Evolutionary conservation across 2,113 vertebrate species (phyloP).

Genomic region (Zosterops japonicus): DNA sequence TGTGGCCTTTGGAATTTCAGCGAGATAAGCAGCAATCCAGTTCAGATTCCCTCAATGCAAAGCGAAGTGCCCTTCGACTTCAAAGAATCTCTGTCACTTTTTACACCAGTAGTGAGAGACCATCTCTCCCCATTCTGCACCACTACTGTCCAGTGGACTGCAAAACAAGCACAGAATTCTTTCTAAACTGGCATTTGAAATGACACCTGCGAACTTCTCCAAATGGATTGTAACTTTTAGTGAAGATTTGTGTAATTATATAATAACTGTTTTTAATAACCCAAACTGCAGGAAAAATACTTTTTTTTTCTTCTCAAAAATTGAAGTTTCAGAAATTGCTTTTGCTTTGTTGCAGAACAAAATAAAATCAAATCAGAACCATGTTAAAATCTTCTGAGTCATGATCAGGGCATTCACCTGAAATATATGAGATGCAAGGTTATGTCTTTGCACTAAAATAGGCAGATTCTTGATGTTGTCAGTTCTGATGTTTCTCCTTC

Average conservation of each 20-base stretch:
- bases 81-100: neutral
- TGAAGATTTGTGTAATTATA: neutral
- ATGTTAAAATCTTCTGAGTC: neutral
- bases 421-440: neutral
- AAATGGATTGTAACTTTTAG: neutral
- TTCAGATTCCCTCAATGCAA: neutral
- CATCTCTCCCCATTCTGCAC: neutral
- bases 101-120: neutral
- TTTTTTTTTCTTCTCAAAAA: neutral
- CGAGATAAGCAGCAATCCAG: neutral
- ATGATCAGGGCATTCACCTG: neutral
- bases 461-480: neutral
- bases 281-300: neutral
- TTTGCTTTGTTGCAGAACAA: neutral
- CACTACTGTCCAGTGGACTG: neutral
- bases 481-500: neutral
- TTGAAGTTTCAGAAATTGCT: neutral
- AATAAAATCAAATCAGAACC: neutral
- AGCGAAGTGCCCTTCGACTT: neutral
- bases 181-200: neutral
- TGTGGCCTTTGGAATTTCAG: slow-evolving; percentile 5
- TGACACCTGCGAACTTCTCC: neutral
- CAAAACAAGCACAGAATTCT: neutral
- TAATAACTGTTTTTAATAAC: neutral
- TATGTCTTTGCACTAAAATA: neutral